Conservation (phyloP, 2,797 vertebrate species). For the Pithecia hirsuta region DNA sequence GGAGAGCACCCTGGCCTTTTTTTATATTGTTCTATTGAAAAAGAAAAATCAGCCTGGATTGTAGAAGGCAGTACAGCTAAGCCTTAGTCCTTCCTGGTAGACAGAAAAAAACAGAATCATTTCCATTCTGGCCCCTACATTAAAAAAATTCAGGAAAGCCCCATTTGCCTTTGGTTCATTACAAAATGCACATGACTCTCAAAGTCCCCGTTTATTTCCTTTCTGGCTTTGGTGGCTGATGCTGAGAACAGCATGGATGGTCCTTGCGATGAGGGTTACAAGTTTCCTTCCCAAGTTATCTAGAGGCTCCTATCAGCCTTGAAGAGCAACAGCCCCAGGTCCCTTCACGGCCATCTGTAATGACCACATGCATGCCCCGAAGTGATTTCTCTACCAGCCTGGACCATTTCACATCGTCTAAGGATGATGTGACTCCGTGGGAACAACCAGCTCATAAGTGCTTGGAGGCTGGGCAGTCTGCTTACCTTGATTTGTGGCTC, state of each 20-base stretch:
- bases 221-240: neutral
- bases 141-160: neutral
- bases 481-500: conserved; percentile 44
- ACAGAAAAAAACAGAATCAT: neutral
- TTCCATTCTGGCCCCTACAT: conserved; percentile 2
- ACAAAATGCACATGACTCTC: neutral
- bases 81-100: neutral
- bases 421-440: neutral
- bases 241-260: neutral
- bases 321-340: neutral
- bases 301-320: neutral
- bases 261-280: neutral
- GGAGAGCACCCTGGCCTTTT: conserved; percentile 43
- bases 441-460: neutral
- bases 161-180: conserved; percentile 9
- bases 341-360: neutral
- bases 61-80: neutral
- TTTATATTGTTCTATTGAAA: conserved; percentile 55
- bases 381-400: neutral
- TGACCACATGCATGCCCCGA: neutral
- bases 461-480: neutral
- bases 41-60: conserved; percentile 2
- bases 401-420: neutral
- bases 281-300: neutral
- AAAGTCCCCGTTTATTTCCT: neutral